Conservation (phyloP, 2,113 vertebrate genomes). For the Myiozetetes cayanensis region DNA sequence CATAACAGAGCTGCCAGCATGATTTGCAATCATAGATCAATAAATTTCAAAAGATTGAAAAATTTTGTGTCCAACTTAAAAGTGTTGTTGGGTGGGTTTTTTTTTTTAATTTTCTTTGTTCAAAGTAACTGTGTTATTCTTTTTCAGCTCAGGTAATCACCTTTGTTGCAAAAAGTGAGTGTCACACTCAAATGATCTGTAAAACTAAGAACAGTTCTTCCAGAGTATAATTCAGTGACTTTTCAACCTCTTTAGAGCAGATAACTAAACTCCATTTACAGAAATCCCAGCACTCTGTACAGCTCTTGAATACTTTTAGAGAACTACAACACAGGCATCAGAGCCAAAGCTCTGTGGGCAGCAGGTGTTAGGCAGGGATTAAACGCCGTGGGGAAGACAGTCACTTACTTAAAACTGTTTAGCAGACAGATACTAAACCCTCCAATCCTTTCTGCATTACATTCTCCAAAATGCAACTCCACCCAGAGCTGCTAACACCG, state of each 20-base stretch:
- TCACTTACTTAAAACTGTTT: neutral
- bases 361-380: neutral
- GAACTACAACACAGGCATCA: neutral
- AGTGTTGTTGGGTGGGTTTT: neutral
- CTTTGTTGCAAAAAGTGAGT: neutral
- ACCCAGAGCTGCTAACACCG: neutral
- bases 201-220: neutral
- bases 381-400: neutral
- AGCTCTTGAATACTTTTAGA: neutral
- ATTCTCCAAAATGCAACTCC: neutral
- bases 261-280: neutral
- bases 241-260: neutral
- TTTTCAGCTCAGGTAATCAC: neutral
- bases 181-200: neutral
- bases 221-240: neutral
- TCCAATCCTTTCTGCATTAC: neutral
- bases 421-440: neutral
- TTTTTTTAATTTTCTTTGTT: neutral
- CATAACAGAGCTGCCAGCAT: rapidly evolving
- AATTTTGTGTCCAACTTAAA: neutral
- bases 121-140: neutral
- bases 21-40: neutral
- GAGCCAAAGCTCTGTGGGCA: neutral
- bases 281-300: neutral
- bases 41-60: neutral